These are phyloP conservation scores for Scomber colias DNA, from an alignment of 2,113 vertebrate species.

Conservation along the genomic window DNA sequence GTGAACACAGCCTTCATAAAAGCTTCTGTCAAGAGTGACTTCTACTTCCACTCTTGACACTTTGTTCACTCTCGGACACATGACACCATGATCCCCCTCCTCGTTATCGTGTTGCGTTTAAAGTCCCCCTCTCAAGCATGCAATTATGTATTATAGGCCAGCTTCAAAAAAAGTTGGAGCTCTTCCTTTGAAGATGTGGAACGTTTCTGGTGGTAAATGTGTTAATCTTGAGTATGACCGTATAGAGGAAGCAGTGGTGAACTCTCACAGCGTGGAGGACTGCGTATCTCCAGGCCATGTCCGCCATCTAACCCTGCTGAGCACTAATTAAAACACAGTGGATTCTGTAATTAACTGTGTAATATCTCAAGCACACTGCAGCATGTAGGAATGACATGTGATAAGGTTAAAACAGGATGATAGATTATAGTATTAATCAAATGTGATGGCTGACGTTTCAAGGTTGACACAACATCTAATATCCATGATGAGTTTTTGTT, in stretches of 20 bases:
- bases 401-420: slow-evolving; percentile 19
- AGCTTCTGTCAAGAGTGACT: neutral
- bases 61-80: neutral
- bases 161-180: neutral
- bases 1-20: neutral
- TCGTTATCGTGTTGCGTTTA: neutral
- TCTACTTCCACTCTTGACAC: neutral
- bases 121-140: neutral
- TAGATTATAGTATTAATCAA: too few relatives aligned
- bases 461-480: neutral
- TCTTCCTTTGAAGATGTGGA: slow-evolving; percentile 33
- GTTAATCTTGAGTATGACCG: neutral
- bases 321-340: slow-evolving; percentile 53
- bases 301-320: slow-evolving; percentile 34
- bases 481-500: too few relatives aligned
- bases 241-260: neutral
- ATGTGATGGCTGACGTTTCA: neutral
- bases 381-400: slow-evolving; percentile 17
- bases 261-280: neutral
- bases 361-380: slow-evolving; percentile 19
- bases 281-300: slow-evolving; percentile 14
- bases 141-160: neutral
- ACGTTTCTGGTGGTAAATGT: neutral
- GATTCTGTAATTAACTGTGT: slow-evolving; percentile 42
- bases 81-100: neutral